Evolutionary conservation across 2,113 vertebrate genomes (phyloP).

Genomic region (Calypte anna): DNA sequence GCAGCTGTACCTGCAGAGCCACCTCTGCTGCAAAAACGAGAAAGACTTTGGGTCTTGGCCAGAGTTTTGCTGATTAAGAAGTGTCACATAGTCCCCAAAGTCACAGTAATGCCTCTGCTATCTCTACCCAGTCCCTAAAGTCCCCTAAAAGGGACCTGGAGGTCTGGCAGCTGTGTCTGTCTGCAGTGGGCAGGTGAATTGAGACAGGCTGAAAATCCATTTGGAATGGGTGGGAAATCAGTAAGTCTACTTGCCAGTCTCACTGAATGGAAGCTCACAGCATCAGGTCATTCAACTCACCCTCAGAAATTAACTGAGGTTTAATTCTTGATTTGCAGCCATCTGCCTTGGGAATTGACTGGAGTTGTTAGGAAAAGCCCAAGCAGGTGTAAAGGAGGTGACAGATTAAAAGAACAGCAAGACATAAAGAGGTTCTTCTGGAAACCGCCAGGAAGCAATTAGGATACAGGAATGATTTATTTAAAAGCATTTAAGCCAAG

Average conservation of each 20-base stretch:
- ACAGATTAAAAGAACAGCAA: conserved; percentile 65
- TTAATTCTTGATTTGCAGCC: conserved; percentile 28
- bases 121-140: neutral
- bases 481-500: conserved; percentile 46
- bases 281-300: neutral
- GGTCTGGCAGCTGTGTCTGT: neutral
- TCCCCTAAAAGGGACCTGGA: rapidly evolving
- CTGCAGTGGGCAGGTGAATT: neutral
- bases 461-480: conserved; percentile 51
- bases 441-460: conserved; percentile 55
- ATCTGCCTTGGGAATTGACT: conserved; percentile 35
- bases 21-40: neutral
- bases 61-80: neutral
- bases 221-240: neutral
- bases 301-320: conserved; percentile 42
- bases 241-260: neutral
- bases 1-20: neutral
- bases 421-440: conserved; percentile 37
- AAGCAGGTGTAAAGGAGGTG: conserved; percentile 62
- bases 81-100: neutral
- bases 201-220: neutral
- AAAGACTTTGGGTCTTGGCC: neutral
- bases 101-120: neutral
- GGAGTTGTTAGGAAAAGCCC: conserved; percentile 43
- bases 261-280: neutral